These are phyloP conservation scores for Bugulina stolonifera DNA, from an alignment of 2,888 invertebrate species.

Conservation along the genomic window DNA sequence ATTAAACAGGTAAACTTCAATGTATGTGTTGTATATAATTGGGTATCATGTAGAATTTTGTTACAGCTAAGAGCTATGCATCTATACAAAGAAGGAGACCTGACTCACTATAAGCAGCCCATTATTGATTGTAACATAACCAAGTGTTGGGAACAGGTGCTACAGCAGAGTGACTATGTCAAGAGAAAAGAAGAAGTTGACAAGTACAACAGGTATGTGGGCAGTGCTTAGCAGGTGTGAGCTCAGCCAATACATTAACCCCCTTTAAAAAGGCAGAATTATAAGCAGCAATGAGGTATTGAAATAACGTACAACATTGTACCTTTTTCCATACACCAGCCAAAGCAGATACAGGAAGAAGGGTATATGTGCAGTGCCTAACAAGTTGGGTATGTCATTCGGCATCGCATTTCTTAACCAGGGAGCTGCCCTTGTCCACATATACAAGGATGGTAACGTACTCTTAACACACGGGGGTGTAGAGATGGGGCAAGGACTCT, in stretches of 20 bases:
- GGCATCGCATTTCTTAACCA: constrained; percentile 64
- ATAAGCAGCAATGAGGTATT: too few relatives aligned
- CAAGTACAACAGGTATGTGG: not conserved
- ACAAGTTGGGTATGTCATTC: constrained; percentile 78
- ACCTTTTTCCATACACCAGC: too few relatives aligned
- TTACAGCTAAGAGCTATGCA: too few relatives aligned
- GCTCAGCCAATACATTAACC: too few relatives aligned
- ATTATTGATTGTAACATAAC: not conserved
- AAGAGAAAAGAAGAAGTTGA: not conserved
- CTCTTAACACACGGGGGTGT: constrained; percentile 31
- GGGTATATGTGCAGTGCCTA: constrained; percentile 74
- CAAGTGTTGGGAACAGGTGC: not conserved
- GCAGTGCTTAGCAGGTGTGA: too few relatives aligned
- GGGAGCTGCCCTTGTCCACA: constrained; percentile 72
- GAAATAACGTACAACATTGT: too few relatives aligned
- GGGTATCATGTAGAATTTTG: too few relatives aligned
- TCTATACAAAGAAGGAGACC: not conserved
- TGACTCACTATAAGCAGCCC: not conserved
- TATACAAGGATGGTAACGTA: constrained; percentile 47
- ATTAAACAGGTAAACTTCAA: too few relatives aligned
- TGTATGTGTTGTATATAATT: too few relatives aligned
- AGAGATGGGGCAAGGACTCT: constrained; percentile 34
- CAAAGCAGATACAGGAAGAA: constrained; percentile 82
- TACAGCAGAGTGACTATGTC: not conserved
- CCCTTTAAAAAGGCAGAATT: too few relatives aligned